Percentiles rank a stretch among this genome's conserved stretches.
Evolutionary conservation across 2,888 invertebrate genomes (phyloP).

Genomic region (Tuberolachnus salignus): DNA sequence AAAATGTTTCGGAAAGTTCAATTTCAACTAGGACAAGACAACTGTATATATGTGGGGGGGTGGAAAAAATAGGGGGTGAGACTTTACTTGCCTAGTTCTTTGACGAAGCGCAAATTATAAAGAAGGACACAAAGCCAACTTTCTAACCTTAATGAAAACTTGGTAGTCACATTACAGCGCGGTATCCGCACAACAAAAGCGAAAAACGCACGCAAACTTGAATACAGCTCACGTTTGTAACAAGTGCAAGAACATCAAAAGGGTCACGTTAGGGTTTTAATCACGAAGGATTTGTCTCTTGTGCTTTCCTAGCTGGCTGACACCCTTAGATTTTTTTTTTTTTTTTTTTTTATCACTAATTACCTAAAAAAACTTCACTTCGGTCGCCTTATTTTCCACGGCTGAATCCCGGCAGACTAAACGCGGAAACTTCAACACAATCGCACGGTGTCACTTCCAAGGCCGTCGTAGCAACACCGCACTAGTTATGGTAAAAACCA

Average conservation of each 20-base stretch:
- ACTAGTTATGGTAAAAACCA: not conserved
- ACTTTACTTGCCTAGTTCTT: not conserved
- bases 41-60: not conserved
- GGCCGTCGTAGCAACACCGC: not conserved
- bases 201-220: slow-evolving; percentile 14
- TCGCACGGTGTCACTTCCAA: not conserved
- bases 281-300: slow-evolving; percentile 24
- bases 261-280: slow-evolving; percentile 32
- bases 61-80: not conserved
- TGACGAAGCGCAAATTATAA: slow-evolving; percentile 21
- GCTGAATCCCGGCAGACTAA: not conserved
- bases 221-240: slow-evolving; percentile 20
- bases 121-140: slow-evolving; percentile 31
- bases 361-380: slow-evolving; percentile 29
- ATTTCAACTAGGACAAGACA: not conserved
- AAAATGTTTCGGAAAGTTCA: not conserved
- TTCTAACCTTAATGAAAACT: slow-evolving; percentile 48
- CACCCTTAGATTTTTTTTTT: slow-evolving; percentile 2
- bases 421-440: not conserved
- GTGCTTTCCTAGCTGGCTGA: not conserved
- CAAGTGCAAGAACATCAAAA: slow-evolving; percentile 41
- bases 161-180: slow-evolving; percentile 1
- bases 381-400: not conserved
- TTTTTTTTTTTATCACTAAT: slow-evolving; percentile 18
- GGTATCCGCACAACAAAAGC: slow-evolving; percentile 18